Percentiles rank a stretch among this genome's conserved stretches.
These are phyloP conservation scores for Pipistrellus pipistrellus DNA, from an alignment of 2,797 vertebrate genomes.

Conservation along the genomic window DNA sequence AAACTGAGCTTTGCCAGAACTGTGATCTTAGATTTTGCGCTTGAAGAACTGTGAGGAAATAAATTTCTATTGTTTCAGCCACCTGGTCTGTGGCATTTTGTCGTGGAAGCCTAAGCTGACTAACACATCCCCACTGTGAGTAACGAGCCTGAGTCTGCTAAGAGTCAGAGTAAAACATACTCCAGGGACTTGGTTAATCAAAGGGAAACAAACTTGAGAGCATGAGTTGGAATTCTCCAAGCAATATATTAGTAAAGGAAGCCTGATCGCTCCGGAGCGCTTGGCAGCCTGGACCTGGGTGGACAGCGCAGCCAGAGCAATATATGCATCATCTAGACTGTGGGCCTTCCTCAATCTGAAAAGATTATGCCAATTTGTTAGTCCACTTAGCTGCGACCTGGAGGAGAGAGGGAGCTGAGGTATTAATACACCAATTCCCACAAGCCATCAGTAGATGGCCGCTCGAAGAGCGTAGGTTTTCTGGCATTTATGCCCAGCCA, in stretches of 20 bases:
- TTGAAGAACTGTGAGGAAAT: not conserved
- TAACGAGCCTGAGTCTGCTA: not conserved
- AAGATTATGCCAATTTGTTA: not conserved
- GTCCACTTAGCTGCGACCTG: not conserved
- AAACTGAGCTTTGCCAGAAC: not conserved
- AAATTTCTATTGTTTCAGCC: not conserved
- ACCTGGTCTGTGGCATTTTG: not conserved
- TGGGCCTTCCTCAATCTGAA: not conserved
- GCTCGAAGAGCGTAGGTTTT: not conserved
- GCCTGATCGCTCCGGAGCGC: rapidly evolving
- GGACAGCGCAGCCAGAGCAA: not conserved
- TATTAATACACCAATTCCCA: not conserved
- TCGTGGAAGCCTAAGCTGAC: not conserved
- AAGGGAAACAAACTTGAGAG: not conserved
- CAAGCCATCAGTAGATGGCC: too few relatives aligned
- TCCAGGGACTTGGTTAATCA: not conserved
- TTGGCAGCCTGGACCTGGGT: not conserved
- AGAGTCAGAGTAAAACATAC: not conserved
- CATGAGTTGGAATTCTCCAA: not conserved
- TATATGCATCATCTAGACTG: not conserved
- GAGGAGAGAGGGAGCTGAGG: not conserved
- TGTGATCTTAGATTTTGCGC: not conserved
- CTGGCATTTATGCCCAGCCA: too few relatives aligned
- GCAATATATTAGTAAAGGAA: not conserved
- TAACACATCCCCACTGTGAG: rapidly evolving